Evolutionary conservation across 2,797 vertebrate species (phyloP), one percentile per base, ranked within the genome.

Genomic region (Falco peregrinus): DNA sequence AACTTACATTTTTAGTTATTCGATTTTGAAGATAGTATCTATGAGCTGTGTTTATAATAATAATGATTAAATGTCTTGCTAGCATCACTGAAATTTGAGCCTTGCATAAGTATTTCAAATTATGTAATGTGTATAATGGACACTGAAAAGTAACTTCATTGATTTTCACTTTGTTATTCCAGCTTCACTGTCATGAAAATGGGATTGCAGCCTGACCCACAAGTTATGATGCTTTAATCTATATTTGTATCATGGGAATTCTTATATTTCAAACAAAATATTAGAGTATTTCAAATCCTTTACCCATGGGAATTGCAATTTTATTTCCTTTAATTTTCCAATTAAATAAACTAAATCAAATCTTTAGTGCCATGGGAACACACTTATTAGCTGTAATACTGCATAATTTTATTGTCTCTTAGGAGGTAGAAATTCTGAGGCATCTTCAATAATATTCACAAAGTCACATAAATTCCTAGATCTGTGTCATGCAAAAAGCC

Each of bases 281-380:
- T 84, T 73, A 65, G 15, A 60, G 10, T 31, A 54, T 61, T 86
- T 93, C 29, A 93, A 31, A 69, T 78, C 31, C 17, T 93, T 94
- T 85, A 89, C 69, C 47, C 10, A 31, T 54, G 64, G 39, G 84
- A 81, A 61, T 18, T 60, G 16, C 33, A 43, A 43, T 81, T 94
- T 93, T 33, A 57, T 95, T 96, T 95, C 84, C 74, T 90, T 94
- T 85, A 93, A 91, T 97, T 96, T 96, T 91, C 22, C 35, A 93
- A 53, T 94, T 85, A 91, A 88, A 90, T 57, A 94, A 93, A 84
- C 68, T 53, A 87, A 95, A 93, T 94, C 43, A 92, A 84, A 70
- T 80, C 94, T 35, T 83, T 48, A 77, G 37, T 73, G 5, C 18
- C n/a, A 86, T 29, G 17, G 69, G 63, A 92, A 73, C 33, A 69